phyloP scores from a whole-genome alignment of 2,113 vertebrate species.

The Phaethon lepturus region DNA sequence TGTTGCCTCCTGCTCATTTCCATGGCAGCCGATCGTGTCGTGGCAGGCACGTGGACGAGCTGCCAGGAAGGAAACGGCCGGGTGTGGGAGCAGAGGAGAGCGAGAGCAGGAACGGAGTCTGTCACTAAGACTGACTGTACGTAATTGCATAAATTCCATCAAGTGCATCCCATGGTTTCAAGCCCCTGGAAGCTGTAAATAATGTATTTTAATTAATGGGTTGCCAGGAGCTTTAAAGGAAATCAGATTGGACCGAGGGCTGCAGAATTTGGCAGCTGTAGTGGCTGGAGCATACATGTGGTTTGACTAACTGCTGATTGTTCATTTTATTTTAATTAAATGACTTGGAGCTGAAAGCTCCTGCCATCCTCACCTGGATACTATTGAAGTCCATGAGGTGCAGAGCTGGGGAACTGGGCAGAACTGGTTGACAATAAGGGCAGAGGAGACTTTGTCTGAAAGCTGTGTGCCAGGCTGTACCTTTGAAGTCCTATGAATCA shows the following conservation, averaged over 20 bases:
- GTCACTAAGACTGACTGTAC: background rate
- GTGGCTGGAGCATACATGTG: background rate
- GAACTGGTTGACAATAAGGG: background rate
- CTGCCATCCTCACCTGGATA: background rate
- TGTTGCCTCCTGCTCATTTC: slow-evolving; percentile 62
- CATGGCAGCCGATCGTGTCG: slow-evolving; percentile 45
- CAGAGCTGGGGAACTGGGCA: background rate
- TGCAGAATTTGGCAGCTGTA: background rate
- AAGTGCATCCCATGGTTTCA: slow-evolving; percentile 54
- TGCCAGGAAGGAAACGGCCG: fast-evolving
- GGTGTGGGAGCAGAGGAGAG: background rate
- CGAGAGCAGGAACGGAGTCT: background rate
- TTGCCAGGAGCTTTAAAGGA: slow-evolving; percentile 58
- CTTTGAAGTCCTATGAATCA: background rate
- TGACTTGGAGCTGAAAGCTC: background rate
- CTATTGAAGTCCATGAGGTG: background rate
- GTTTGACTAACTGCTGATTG: slow-evolving; percentile 8
- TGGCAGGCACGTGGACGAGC: background rate
- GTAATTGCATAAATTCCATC: slow-evolving; percentile 60
- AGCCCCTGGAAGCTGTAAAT: slow-evolving; percentile 65
- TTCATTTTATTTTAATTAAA: slow-evolving; percentile 32
- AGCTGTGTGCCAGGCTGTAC: background rate
- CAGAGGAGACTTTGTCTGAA: background rate
- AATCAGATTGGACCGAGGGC: background rate
- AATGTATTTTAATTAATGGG: slow-evolving; percentile 59